Percentiles rank a stretch among this genome's conserved stretches.
Conservation (phyloP, 2,797 vertebrate species). For the Leptodactylus fallax region DNA sequence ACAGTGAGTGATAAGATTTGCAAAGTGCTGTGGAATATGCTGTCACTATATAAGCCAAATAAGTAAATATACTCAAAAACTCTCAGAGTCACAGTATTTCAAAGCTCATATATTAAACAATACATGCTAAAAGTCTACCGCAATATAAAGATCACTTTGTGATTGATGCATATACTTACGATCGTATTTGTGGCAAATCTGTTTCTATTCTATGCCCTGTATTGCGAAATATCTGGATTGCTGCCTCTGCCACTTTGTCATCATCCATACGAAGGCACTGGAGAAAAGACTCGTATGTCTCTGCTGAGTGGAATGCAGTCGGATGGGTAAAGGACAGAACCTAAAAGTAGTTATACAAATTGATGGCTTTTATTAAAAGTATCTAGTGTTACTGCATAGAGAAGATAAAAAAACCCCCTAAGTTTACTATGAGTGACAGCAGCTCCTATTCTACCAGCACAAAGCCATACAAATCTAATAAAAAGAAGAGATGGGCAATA, state of each 20-base stretch:
- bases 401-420: not conserved
- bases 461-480: too few species aligned
- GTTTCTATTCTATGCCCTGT: constrained; percentile 98
- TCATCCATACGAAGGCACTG: constrained; percentile 99
- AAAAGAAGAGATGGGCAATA: too few species aligned
- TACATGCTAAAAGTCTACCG: too few species aligned
- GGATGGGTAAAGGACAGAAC: constrained; percentile 99
- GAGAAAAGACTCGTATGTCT: constrained; percentile 97
- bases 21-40: too few species aligned
- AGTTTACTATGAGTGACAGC: not conserved
- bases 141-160: too few species aligned
- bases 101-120: too few species aligned
- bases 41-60: too few species aligned
- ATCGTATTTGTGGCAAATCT: constrained; percentile 95
- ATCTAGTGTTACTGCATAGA: not conserved
- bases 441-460: not conserved
- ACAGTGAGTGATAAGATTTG: too few species aligned
- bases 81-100: too few species aligned
- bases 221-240: constrained; percentile 98
- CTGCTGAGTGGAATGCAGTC: constrained; percentile 97
- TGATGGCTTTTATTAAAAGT: not conserved
- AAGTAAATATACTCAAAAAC: too few species aligned
- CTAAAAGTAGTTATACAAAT: constrained; percentile 71
- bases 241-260: constrained; percentile 97
- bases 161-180: constrained; percentile 79